Base-by-base conservation (phyloP, 2,888 invertebrate species). In the Papilio gigon region DNA sequence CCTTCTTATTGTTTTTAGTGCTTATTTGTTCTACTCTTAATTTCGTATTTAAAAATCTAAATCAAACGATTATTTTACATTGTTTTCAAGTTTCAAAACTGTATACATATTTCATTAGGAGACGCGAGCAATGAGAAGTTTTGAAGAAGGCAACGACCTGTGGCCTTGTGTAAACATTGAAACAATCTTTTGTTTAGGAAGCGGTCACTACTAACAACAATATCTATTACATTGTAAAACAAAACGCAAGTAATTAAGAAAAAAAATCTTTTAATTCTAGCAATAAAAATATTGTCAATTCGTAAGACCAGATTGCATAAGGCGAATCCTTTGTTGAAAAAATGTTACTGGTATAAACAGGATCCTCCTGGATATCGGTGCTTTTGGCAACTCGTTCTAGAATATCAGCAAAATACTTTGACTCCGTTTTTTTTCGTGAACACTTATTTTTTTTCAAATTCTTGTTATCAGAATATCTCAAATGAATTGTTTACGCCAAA, bases 201-300 rank as follows among this genome's bases (percentile, higher is more conserved):
- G 60, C 42, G 58, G 35, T 22, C 25, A 40, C 20, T 58, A 33
- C 33, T 58, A 65, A 59, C 20, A 59, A 22, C 33, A 56, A 40
- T 33, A 42, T 58, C 65, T 33, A 42, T 65, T 59, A n/a, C n/a
- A 47, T 66, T 66, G 44, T n/a, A n/a, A 42, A 27, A 66, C 53
- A 27, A 64, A 53, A 37, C 64, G 2, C 14, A 60, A 14, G 9
- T 37, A 59, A 20, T 12, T n/a, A n/a, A n/a, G n/a, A n/a, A n/a
- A n/a, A n/a, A n/a, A n/a, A n/a, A n/a, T n/a, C n/a, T n/a, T n/a
- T n/a, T n/a, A n/a, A n/a, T n/a, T n/a, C n/a, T n/a, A n/a, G n/a
- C n/a, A n/a, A n/a, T n/a, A n/a, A n/a, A n/a, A n/a, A n/a, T n/a
- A n/a, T n/a, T n/a, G n/a, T n/a, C n/a, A n/a, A n/a, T n/a, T n/a